A percentile compares a stretch with the other conserved stretches of the same genome.
phyloP scores from a whole-genome alignment of 1,140 invertebrate species.

The Tetragnatha versicolor region DNA sequence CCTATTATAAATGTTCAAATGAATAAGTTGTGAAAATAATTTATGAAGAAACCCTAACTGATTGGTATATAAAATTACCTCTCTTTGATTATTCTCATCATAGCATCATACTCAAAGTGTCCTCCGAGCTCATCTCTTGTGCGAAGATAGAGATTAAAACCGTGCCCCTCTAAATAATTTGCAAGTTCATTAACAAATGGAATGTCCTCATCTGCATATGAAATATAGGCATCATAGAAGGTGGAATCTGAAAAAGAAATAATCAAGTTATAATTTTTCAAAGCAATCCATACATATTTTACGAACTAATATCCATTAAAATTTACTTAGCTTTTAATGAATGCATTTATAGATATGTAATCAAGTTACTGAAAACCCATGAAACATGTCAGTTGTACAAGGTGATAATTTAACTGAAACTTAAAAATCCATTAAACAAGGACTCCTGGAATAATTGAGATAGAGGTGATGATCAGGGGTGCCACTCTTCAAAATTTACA shows the following conservation, averaged over 20 bases:
- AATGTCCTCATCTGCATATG: slow-evolving; percentile 63
- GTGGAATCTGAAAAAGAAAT: slow-evolving; percentile 8
- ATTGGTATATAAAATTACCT: slow-evolving; percentile 2
- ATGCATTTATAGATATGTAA: too few species aligned
- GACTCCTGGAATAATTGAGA: too few species aligned
- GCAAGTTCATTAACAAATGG: slow-evolving; percentile 62
- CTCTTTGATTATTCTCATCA: slow-evolving; percentile 63
- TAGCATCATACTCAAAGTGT: slow-evolving; percentile 60
- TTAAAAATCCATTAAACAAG: too few species aligned
- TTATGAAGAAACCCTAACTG: not conserved
- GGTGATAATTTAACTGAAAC: too few species aligned
- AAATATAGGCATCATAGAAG: slow-evolving; percentile 64
- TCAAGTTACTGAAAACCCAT: too few species aligned
- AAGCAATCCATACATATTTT: too few species aligned
- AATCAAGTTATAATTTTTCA: not conserved
- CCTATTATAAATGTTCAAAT: too few species aligned
- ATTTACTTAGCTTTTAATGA: too few species aligned
- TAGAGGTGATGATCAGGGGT: too few species aligned
- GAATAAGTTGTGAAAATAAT: not conserved
- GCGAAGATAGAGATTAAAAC: slow-evolving; percentile 63
- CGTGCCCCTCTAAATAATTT: slow-evolving; percentile 60
- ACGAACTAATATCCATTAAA: too few species aligned
- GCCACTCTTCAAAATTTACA: too few species aligned
- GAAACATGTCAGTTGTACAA: too few species aligned
- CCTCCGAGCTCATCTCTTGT: slow-evolving; percentile 63